Conservation (phyloP, 2,113 vertebrate species). For the Sphaerodactylus townsendi region DNA sequence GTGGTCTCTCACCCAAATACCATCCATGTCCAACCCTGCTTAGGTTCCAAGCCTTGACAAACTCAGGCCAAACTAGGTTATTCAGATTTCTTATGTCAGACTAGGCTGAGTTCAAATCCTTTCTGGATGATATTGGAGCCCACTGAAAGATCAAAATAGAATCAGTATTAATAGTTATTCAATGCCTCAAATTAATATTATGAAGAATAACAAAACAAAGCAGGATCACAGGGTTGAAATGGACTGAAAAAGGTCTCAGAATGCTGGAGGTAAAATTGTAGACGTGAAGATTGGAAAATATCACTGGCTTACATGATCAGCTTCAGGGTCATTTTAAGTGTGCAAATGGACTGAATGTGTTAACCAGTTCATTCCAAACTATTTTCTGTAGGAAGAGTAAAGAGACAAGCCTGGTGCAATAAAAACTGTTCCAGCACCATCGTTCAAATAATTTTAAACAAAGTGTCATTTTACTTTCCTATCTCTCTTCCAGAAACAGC, state of each 20-base stretch:
- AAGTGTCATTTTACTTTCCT: slow-evolving; percentile 47
- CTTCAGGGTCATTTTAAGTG: not conserved
- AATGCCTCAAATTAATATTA: not conserved
- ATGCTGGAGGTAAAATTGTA: not conserved
- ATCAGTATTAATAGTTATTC: not conserved
- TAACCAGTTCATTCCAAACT: not conserved
- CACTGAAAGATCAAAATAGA: too few relatives aligned
- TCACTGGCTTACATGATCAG: too few relatives aligned
- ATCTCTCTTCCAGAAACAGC: slow-evolving; percentile 46
- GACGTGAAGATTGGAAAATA: not conserved
- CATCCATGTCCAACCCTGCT: too few relatives aligned
- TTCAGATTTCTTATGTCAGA: too few relatives aligned
- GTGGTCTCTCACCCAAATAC: too few relatives aligned
- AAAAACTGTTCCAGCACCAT: slow-evolving; percentile 26
- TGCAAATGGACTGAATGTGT: not conserved
- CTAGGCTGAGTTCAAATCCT: too few relatives aligned
- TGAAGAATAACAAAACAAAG: not conserved
- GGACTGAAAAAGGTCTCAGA: not conserved
- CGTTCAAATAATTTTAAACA: slow-evolving; percentile 10
- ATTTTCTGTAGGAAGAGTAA: not conserved
- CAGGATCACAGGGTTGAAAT: not conserved
- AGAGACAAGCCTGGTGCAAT: not conserved
- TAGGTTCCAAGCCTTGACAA: too few relatives aligned
- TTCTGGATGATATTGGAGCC: too few relatives aligned
- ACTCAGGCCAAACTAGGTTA: too few relatives aligned